Conservation (phyloP, 2,113 vertebrate genomes). For the Ariopsis seemanni region DNA sequence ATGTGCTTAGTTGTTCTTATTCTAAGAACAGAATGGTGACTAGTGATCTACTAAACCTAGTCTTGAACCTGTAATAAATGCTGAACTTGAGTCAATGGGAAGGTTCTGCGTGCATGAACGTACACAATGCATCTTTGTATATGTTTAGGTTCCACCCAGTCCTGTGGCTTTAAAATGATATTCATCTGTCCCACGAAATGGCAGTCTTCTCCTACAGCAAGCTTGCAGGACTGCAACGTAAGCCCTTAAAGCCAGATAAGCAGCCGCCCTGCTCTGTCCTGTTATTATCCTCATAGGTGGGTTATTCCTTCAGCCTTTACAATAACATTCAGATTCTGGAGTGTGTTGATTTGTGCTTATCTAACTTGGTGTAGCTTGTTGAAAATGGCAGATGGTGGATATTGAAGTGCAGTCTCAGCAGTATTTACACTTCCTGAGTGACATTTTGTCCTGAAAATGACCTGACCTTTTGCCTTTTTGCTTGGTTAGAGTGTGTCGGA, state of each 20-base stretch:
- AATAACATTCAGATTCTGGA: slow-evolving; percentile 14
- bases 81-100: background rate
- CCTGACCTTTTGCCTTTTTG: slow-evolving; percentile 18
- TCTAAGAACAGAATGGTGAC: background rate
- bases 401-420: slow-evolving; percentile 22
- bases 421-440: background rate
- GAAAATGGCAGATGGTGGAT: slow-evolving; percentile 21
- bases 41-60: background rate
- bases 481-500: background rate
- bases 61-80: background rate
- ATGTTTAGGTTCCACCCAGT: background rate
- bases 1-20: no score
- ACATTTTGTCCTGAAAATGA: slow-evolving; percentile 2
- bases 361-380: background rate
- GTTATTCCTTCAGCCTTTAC: background rate
- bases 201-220: background rate
- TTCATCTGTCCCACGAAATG: slow-evolving; percentile 32
- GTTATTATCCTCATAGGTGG: slow-evolving; percentile 8
- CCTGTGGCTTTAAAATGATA: slow-evolving; percentile 34
- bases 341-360: slow-evolving; percentile 21
- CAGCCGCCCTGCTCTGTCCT: background rate
- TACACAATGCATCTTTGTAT: background rate
- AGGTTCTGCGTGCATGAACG: background rate
- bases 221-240: slow-evolving; percentile 4
- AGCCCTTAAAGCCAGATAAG: slow-evolving; percentile 30